Evolutionary conservation across 2,113 vertebrate species (phyloP), one percentile per base, ranked within the genome.

Genomic region (Phylloscopus trochiloides): DNA sequence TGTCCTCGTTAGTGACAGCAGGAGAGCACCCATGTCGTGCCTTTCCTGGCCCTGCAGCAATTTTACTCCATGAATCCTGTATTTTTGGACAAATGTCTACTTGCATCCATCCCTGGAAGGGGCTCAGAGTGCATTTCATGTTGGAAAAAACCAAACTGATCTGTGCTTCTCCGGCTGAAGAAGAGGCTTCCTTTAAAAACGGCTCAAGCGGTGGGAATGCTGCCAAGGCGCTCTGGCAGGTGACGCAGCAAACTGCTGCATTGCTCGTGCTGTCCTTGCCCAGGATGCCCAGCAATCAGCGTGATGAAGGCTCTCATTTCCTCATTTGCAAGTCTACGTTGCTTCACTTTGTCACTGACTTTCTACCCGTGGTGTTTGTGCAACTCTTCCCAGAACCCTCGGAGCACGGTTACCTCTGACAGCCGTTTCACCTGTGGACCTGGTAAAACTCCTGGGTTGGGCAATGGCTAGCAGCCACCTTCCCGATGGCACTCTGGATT

Each of bases 191-290:
- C 25, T 51, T 92, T 73, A 78, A 10, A 43, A 91, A 17, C 0
- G 2, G 61, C 52, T 86, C 0, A 1, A 47, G 67, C 3, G 0
- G 34, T 63, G 73, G 91, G 80, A 96, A 36, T 3, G 6, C 66
- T 91, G 94, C 94, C 95, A 89, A 7, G 0, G 40, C 1, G 3
- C 87, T 76, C 58, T 1, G 16, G 81, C 5, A 2, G 51, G 66
- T 92, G 82, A 92, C 34, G 36, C 79, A 86, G 91, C 83, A 74
- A 78, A 84, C 43, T 94, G 89, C 92, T 75, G 75, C 88, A 58
- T 43, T 43, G 57, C 81, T 83, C 4, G 81, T 77, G 62, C 67
- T 65, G 85, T 66, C 90, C 88, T 73, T 90, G 75, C 78, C 85
- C 82, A 62, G 85, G 75, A 70, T 88, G 51, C 62, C 71, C 74